Evolutionary conservation across 2,113 vertebrate genomes (phyloP).

Genomic region (pig (Sus scrofa)): DNA sequence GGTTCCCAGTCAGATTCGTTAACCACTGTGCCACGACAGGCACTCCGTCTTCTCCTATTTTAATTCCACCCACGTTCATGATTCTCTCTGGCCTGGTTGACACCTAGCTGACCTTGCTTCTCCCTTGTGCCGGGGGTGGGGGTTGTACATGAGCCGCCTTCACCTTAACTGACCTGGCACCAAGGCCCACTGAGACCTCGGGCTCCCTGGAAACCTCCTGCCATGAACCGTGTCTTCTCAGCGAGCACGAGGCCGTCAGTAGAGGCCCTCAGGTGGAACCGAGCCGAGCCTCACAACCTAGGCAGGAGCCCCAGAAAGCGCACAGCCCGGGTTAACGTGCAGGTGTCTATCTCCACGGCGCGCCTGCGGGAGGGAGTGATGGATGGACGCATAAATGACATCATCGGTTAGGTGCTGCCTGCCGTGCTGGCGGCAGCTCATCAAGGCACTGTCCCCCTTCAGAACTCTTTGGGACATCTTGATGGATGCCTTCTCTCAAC

Average conservation of each 20-base stretch:
- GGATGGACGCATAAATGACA: not conserved
- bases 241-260: fast-evolving
- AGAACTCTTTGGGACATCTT: not conserved
- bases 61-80: too few relatives aligned
- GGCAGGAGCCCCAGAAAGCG: fast-evolving
- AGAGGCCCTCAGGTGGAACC: fast-evolving
- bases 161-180: too few relatives aligned
- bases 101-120: fast-evolving
- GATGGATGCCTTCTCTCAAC: fast-evolving
- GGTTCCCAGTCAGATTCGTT: too few relatives aligned
- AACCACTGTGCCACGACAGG: too few relatives aligned
- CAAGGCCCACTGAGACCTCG: not conserved
- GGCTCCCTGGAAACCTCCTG: not conserved
- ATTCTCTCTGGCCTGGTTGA: not conserved
- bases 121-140: not conserved
- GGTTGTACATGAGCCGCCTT: fast-evolving
- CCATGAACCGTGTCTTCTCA: fast-evolving
- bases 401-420: fast-evolving
- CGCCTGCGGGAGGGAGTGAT: fast-evolving
- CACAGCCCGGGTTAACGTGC: fast-evolving
- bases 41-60: not conserved
- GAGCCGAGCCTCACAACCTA: fast-evolving
- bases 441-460: fast-evolving
- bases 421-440: fast-evolving
- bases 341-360: fast-evolving